Evolutionary conservation across 2,797 vertebrate species (phyloP), one percentile per base, ranked within the genome.

Genomic region (Danio tinwini): DNA sequence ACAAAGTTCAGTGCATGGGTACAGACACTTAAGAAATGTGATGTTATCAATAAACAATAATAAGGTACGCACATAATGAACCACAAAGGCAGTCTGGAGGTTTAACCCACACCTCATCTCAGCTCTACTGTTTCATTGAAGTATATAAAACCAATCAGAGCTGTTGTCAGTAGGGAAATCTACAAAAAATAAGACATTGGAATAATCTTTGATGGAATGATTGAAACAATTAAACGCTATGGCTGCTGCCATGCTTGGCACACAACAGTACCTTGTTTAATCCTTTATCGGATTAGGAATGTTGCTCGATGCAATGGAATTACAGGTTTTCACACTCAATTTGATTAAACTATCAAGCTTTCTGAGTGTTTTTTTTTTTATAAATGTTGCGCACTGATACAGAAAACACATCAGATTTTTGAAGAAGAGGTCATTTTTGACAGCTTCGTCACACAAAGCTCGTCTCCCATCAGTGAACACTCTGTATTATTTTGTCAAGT

Each of bases 171-270:
- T 85, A 81, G 65, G 78, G 76, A 86, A 80, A 78, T 79, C 37
- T 59, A 29, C 11, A 83, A 83, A 80, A 74, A 56, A 73, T 79
- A 81, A 84, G 50, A 82, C 69, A 85, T 21, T 49, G 68, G 68
- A 84, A 85, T 89, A 87, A 85, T 77, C 75, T 85, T 79, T 69
- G 49, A 80, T 77, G 59, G 83, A 88, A 88, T 87, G 89, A 88
- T 83, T 87, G 68, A 86, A 85, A 83, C 82, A 85, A 91, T 90
- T 89, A 86, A 90, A 87, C 84, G 59, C 64, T 76, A 76, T 69
- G 82, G 55, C 81, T 77, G 55, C 81, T 77, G 79, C 65, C 71
- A 82, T 76, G 85, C 76, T 86, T 83, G 84, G 84, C 85, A 88
- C 86, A 91, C 71, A 89, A 89, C 85, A 87, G 82, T 73, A 71